A percentile compares a stretch with the other conserved stretches of the same genome.
Conservation (phyloP, 2,888 invertebrate genomes). For the Lasioglossum vierecki region DNA sequence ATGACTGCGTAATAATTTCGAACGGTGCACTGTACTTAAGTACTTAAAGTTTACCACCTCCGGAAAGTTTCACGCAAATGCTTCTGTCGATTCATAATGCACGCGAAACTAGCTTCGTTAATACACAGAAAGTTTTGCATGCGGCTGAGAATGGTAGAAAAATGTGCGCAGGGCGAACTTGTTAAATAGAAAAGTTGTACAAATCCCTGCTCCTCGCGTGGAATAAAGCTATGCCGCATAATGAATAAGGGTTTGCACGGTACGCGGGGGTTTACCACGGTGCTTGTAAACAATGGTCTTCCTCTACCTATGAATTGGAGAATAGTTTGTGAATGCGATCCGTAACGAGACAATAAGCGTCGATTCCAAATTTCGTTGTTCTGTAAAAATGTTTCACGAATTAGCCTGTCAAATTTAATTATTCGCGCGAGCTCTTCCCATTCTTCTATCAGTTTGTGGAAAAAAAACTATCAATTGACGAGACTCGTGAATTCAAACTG, state of each 20-base stretch:
- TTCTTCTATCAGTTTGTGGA: neutral
- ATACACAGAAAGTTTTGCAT: constrained; percentile 12
- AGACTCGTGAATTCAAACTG: neutral
- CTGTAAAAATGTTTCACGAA: neutral
- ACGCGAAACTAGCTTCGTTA: constrained; percentile 15
- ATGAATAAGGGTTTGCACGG: neutral
- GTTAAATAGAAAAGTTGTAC: neutral
- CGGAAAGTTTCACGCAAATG: neutral
- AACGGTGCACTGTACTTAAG: neutral
- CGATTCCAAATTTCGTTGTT: neutral
- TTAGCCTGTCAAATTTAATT: neutral
- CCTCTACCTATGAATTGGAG: too few species aligned
- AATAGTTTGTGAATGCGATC: neutral
- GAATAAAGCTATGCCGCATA: neutral
- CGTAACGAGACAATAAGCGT: neutral
- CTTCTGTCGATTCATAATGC: constrained; percentile 17
- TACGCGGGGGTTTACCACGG: neutral
- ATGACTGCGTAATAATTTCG: constrained; percentile 13
- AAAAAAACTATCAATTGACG: neutral
- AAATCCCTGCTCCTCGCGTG: neutral
- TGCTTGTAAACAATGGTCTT: neutral
- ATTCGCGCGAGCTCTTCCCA: neutral
- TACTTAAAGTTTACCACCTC: constrained; percentile 9
- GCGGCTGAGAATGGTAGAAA: constrained; percentile 5
- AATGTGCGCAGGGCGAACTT: constrained; percentile 7